Evolutionary conservation across 1,140 invertebrate species (phyloP), one percentile per base, ranked within the genome.

Genomic region (Contarinia nasturtii): DNA sequence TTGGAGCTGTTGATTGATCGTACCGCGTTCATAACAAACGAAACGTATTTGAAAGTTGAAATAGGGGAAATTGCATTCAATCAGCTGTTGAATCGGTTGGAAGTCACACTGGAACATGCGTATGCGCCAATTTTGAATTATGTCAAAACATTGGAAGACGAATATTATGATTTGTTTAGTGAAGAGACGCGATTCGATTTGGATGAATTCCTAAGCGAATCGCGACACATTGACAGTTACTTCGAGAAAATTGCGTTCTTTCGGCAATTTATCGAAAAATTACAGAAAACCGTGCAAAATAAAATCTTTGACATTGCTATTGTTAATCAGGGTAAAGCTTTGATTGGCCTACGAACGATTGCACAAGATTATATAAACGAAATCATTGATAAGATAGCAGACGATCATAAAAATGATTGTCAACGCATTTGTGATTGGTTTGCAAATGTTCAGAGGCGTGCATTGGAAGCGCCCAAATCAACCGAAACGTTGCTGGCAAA

Each of bases 401-500:
- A 55, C 3, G 60, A 64, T 20, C 73, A 75, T 51, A 63, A 64
- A 22, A 59, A 62, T 45, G 70, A 70, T 43, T 77, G 80, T 61
- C 57, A 72, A 11, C 66, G 70, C 33, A 81, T 82, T 48, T 80
- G 77, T 53, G 52, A 61, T 2, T 66, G 64, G 47, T 82, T 82
- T 54, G 72, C 79, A 61, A 66, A 65, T 19, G 69, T 81, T 37
- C 68, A 70, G 51, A 57, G 60, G 19, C 71, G 59, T 50, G 75
- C 77, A 3, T 55, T 79, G 2, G 68, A 72, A 51, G 72, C 75
- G 55, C 82, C 82, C 2, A 64, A 66, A 50, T 77, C 75, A 21
- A 81, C 81, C 0, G 76, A 75, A 52, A 76, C 84, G 56, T 66
- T 87, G 22, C 64, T 86, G n/a, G 77, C 77, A 52, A 67, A 71